Evolutionary conservation across 2,113 vertebrate genomes (phyloP), one percentile per base, ranked within the genome.

Genomic region (Cathartes aura): DNA sequence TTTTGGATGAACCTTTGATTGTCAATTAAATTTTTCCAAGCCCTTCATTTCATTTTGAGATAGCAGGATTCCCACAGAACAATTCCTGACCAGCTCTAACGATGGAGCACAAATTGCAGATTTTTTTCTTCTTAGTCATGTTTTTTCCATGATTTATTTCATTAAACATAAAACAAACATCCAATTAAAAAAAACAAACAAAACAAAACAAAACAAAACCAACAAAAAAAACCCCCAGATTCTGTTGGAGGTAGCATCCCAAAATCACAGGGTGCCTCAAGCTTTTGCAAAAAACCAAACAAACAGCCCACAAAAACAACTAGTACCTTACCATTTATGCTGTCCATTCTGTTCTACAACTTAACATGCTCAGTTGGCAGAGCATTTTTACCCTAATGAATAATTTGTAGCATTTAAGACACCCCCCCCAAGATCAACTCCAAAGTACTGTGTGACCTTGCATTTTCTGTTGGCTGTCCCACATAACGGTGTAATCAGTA

Each of bases 401-500:
- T 15, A 10, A 84, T 27, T 18, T 12, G 32, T 22, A 59, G 63
- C 9, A 9, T 72, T 73, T 48, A 22, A 58, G 91, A 66, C 2
- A 55, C 2, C 38, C 12, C 10, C 14, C 60, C 22, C 67, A 8
- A 2, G 2, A 29, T 3, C 32, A 38, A 38, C 12, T 56, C 62
- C 17, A 3, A 30, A 43, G 36, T 14, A 53, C n/a, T 45, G 6
- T 6, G 8, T 14, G 26, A 23, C 9, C 50, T 60, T 30, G 7
- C 15, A 12, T 45, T 27, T 74, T 22, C 52, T 43, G 7, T 12
- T 34, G 30, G 42, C 17, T 53, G 47, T 20, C 17, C 56, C 67
- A 20, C 7, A 18, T 3, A 29, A 53, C 0, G 0, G 32, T 12
- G 21, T 4, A 7, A 32, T 22, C 20, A 1, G 3, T 1, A 22